Conservation (phyloP, 1,140 invertebrate genomes). For the Druon quercuslanigerum region DNA sequence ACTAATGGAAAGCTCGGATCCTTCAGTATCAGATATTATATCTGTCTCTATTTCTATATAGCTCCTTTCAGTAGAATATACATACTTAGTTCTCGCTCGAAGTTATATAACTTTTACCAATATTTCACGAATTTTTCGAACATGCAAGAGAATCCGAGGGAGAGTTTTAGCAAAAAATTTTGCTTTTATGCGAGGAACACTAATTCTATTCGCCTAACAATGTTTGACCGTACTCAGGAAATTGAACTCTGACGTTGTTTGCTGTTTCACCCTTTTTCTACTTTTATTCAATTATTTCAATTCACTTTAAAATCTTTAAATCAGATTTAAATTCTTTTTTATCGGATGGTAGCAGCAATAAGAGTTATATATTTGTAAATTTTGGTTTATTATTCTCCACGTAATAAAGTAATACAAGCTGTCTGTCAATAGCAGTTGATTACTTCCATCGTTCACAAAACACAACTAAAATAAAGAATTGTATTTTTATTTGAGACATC, state of each 20-base stretch:
- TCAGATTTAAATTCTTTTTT: conserved; percentile 2
- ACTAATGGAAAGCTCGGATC: conserved; percentile 71
- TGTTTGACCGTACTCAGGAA: conserved; percentile 17
- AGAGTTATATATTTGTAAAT: not conserved
- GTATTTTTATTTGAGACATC: no score
- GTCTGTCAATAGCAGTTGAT: no score
- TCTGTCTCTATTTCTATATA: conserved; percentile 10
- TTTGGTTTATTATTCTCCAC: not conserved
- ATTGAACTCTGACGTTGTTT: not conserved
- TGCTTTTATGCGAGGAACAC: conserved; percentile 13
- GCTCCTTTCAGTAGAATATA: conserved; percentile 21
- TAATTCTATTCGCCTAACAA: conserved; percentile 24
- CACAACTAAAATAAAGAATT: no score
- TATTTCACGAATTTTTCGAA: conserved; percentile 19
- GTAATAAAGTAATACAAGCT: no score
- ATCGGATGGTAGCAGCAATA: not conserved
- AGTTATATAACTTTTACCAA: not conserved
- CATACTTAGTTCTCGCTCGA: conserved; percentile 30
- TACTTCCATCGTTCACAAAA: no score
- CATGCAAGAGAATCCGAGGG: not conserved
- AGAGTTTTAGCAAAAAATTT: conserved; percentile 18
- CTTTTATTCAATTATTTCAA: conserved; percentile 4
- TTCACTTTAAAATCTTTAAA: not conserved
- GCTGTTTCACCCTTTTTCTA: not conserved
- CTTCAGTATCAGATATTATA: conserved; percentile 50